Conservation (phyloP, 2,797 vertebrate species). For the Rhinichthys osculus region DNA sequence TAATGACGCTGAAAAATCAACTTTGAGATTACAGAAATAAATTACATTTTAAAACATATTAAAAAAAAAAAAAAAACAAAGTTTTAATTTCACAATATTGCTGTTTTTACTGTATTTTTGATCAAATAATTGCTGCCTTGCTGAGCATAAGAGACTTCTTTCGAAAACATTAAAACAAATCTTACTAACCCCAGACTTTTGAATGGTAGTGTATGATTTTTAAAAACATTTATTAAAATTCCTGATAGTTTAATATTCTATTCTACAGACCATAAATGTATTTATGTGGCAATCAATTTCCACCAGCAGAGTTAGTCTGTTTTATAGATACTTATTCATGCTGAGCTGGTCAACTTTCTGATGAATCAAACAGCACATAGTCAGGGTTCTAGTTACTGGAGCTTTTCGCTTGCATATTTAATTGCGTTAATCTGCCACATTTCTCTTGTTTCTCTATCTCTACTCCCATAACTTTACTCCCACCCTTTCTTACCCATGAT, state of each 20-base stretch:
- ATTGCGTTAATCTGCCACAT: neutral
- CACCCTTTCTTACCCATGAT: conserved; percentile 70
- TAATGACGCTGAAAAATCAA: no score
- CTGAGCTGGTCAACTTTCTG: neutral
- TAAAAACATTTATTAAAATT: neutral
- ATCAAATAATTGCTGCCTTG: neutral
- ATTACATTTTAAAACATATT: neutral
- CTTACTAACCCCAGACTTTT: neutral
- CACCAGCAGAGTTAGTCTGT: neutral
- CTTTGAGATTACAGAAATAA: neutral
- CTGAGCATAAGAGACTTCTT: neutral
- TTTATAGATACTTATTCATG: neutral
- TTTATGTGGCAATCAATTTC: neutral
- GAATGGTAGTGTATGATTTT: neutral
- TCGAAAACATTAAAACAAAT: neutral
- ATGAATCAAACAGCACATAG: conserved; percentile 16
- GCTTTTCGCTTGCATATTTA: neutral
- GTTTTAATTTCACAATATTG: neutral
- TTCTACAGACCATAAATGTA: neutral
- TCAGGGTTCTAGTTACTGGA: neutral
- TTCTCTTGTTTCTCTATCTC: conserved; percentile 50
- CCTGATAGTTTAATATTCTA: neutral
- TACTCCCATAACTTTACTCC: conserved; percentile 66
- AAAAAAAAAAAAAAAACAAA: no score
- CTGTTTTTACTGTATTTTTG: neutral